These are phyloP conservation scores for Passerina amoena DNA, from an alignment of 2,113 vertebrate species.

Conservation along the genomic window DNA sequence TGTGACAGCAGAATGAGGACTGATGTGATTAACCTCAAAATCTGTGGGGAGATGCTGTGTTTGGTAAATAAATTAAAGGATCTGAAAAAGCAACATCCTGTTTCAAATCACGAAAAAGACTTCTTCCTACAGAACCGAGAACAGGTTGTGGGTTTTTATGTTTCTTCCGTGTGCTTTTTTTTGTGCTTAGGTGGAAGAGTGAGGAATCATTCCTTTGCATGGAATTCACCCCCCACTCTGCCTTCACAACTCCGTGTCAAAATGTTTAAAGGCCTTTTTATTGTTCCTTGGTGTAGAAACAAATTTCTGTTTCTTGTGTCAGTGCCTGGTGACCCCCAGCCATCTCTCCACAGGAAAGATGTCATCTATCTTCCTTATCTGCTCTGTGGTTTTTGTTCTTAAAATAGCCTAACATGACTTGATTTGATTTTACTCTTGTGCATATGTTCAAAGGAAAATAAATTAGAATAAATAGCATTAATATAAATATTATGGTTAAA, in stretches of 20 bases:
- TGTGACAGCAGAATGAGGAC: neutral
- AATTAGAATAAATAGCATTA: neutral
- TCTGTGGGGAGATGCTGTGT: neutral
- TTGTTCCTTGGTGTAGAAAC: neutral
- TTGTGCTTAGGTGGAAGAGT: neutral
- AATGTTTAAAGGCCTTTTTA: neutral
- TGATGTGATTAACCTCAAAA: neutral
- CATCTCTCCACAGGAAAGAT: slow-evolving; percentile 1
- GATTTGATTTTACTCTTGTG: neutral
- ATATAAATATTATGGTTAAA: slow-evolving; percentile 11
- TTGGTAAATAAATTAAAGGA: neutral
- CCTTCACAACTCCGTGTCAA: neutral
- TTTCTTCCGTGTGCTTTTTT: neutral
- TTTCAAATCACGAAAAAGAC: neutral
- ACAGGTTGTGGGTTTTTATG: neutral
- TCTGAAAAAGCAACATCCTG: neutral
- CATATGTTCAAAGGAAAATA: neutral
- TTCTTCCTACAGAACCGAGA: neutral
- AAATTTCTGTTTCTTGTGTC: neutral
- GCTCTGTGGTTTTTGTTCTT: neutral
- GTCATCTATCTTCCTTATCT: neutral
- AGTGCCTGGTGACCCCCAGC: neutral
- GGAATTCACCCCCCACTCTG: neutral
- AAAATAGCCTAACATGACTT: neutral
- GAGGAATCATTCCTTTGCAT: neutral